These are phyloP conservation scores for Psittacula derbiana DNA, from an alignment of 2,797 vertebrate genomes.

Conservation along the genomic window DNA sequence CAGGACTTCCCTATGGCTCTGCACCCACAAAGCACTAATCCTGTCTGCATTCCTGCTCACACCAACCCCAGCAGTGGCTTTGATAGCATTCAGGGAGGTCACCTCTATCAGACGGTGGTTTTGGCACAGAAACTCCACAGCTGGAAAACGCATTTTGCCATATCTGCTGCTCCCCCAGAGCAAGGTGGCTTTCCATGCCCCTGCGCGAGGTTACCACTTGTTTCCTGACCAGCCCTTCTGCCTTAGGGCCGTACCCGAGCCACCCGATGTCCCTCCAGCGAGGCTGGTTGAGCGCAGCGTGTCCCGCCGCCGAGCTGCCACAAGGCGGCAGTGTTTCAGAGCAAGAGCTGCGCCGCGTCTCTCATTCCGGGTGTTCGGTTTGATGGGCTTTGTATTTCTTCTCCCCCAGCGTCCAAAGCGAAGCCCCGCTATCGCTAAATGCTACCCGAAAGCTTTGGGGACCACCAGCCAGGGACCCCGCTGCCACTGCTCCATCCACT, in stretches of 20 bases:
- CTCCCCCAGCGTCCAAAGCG: accelerated
- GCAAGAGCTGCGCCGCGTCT: accelerated
- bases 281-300: accelerated
- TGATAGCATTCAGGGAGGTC: background rate
- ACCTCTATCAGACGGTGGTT: background rate
- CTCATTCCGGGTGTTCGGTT: background rate
- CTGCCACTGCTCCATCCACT: background rate
- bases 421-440: background rate
- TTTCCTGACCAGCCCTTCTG: background rate
- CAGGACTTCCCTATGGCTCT: background rate
- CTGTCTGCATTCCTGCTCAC: accelerated
- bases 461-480: accelerated
- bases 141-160: background rate
- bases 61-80: background rate
- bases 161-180: background rate
- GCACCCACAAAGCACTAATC: background rate
- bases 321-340: constrained; percentile 62
- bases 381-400: background rate
- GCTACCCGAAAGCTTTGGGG: background rate
- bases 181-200: accelerated
- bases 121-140: background rate
- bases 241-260: accelerated
- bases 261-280: accelerated
- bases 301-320: background rate
- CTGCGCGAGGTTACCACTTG: background rate